Evolutionary conservation across 2,888 invertebrate species (phyloP).

Genomic region (Xiphydria camelus): DNA sequence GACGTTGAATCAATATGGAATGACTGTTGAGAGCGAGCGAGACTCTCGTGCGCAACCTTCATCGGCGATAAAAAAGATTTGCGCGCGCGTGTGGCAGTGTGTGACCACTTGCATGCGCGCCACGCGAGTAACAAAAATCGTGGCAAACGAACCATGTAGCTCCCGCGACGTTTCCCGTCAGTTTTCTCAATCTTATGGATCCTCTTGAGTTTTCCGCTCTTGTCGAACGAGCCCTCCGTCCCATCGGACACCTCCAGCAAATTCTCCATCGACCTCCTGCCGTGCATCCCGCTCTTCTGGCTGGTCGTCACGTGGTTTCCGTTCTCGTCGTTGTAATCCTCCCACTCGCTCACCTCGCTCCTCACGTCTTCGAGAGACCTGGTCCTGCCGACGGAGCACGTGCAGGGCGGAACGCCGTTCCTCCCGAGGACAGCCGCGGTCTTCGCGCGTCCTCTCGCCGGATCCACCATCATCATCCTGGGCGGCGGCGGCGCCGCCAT

Average conservation of each 20-base stretch:
- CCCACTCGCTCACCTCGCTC: conserved; percentile 68
- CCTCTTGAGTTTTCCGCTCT: conserved; percentile 32
- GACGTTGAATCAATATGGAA: no score
- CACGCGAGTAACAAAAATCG: no score
- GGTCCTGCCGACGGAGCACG: conserved; percentile 65
- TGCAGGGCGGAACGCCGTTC: conserved; percentile 59
- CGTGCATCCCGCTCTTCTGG: conserved; percentile 59
- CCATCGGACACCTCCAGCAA: conserved; percentile 57
- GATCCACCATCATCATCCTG: conserved; percentile 50
- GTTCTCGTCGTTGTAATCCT: conserved; percentile 66
- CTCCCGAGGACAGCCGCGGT: conserved; percentile 34
- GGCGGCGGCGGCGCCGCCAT: conserved; percentile 44
- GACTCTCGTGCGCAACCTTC: no score
- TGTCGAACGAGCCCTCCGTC: conserved; percentile 38
- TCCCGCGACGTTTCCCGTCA: conserved; percentile 44
- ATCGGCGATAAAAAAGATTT: no score
- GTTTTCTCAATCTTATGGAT: conserved; percentile 34
- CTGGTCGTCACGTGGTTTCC: conserved; percentile 64
- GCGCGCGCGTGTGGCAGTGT: no score
- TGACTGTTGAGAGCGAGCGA: no score
- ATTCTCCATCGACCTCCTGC: conserved; percentile 75
- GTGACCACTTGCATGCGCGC: no score
- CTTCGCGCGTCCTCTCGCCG: conserved; percentile 35
- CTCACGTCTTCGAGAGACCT: conserved; percentile 75
- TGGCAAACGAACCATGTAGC: conserved; percentile 55